Evolutionary conservation across 2,113 vertebrate species (phyloP).

Genomic region (Canis aureus): DNA sequence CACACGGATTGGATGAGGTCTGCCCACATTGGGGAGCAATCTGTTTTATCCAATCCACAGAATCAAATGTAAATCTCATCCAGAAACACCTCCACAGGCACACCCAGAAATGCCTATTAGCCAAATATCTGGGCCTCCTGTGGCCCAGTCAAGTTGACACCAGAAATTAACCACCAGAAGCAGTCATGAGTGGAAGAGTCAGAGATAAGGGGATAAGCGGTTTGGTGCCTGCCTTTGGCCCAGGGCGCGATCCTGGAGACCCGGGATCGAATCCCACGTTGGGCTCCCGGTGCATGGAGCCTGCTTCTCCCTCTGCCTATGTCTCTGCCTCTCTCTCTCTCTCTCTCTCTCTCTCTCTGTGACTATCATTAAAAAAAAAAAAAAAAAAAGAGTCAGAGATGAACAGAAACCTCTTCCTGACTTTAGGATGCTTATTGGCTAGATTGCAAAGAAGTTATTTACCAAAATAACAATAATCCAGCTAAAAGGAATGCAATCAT

Average conservation of each 20-base stretch:
- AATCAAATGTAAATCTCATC: not conserved
- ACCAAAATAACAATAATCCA: conserved; percentile 10
- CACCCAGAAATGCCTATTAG: not conserved
- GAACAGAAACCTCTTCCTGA: conserved; percentile 13
- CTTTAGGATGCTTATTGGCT: not conserved
- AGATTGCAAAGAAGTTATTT: conserved; percentile 26
- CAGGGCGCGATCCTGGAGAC: too few relatives aligned
- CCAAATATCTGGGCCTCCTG: not conserved
- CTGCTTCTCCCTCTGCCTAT: too few relatives aligned
- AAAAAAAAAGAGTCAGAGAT: not conserved
- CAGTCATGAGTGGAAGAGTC: not conserved
- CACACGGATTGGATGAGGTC: not conserved
- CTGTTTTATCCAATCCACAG: not conserved
- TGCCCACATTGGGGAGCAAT: not conserved
- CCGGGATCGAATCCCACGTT: too few relatives aligned
- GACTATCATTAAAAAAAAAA: too few relatives aligned
- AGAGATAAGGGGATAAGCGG: not conserved
- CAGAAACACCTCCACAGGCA: not conserved
- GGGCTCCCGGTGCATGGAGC: too few relatives aligned
- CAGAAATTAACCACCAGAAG: not conserved
- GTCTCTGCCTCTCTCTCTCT: too few relatives aligned
- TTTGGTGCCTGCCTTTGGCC: too few relatives aligned
- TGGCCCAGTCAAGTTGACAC: not conserved
- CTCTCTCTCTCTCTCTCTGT: too few relatives aligned
- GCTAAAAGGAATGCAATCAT: not conserved